Evolutionary conservation across 2,797 vertebrate genomes (phyloP), one percentile per base, ranked within the genome.

Genomic region (Molossus molossus): DNA sequence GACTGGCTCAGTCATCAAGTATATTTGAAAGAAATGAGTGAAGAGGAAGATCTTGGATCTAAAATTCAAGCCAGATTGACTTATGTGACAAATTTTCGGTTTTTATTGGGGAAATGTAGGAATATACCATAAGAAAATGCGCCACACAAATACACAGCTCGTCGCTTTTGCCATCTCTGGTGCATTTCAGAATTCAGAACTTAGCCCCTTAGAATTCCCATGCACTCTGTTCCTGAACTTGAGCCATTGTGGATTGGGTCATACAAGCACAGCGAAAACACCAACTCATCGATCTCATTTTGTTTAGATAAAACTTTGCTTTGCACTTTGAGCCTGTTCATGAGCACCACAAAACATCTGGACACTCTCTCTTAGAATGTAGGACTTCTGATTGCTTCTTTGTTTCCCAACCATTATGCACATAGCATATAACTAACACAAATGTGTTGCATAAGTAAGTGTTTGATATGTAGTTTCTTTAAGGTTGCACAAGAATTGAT

Each of bases 61-160:
- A 67, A 92, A 88, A 79, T 45, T 94, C 23, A 93, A 95, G 33
- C 18, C 77, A 84, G 15, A 25, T 6, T 62, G 3, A 87, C 65
- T 76, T 95, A 62, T 62, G 55, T 84, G 29, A 67, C 21, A 77
- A 69, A 81, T 9, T 40, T 87, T 65, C 73, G 70, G 23, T n/a
- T 76, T 13, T 29, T 57, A 3, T 15, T 80, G 55, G 33, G 20
- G 7, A 81, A 84, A 53, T 25, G 62, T 58, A 40, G 15, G 6
- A 25, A 13, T 33, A 17, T 9, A 20, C 5, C 14, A 14, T 3
- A 14, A 85, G 9, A 40, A 91, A 90, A 84, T 3, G 45, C 45
- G 58, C 5, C 8, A 72, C 5, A 29, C 21, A 45, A 67, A 50
- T 12, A 48, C 3, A 72, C 0, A 72, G 14, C 3, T 50, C 29